phyloP scores from a whole-genome alignment of 2,888 invertebrate species.

The Fissipunctia ypsillon region DNA sequence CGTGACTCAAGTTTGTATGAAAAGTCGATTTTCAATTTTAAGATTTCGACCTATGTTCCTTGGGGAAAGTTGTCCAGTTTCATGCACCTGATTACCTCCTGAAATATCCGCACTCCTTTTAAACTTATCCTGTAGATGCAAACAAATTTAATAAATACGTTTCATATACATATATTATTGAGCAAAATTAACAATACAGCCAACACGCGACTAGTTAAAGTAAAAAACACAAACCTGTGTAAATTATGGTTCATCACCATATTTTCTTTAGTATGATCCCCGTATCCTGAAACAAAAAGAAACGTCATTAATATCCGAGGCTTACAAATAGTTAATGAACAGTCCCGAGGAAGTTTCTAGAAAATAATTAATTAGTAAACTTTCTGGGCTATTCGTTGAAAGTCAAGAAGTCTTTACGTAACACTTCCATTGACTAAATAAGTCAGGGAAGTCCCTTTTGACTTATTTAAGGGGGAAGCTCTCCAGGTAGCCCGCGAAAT shows the following conservation, averaged over 20 bases:
- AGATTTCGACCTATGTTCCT: too few species aligned
- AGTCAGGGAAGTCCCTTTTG: neutral
- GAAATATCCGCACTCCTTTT: too few species aligned
- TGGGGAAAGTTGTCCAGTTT: too few species aligned
- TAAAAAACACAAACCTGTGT: conserved; percentile 81
- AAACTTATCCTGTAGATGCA: too few species aligned
- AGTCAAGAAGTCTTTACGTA: conserved; percentile 16
- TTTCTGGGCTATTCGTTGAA: conserved; percentile 12
- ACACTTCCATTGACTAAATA: conserved; percentile 27
- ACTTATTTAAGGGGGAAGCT: too few species aligned
- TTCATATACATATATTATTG: too few species aligned
- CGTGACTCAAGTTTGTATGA: too few species aligned
- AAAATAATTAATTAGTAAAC: conserved; percentile 32
- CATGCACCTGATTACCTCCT: too few species aligned
- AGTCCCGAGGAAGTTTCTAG: conserved; percentile 8
- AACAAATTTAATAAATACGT: neutral
- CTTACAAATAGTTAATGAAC: conserved; percentile 10
- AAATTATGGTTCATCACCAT: conserved; percentile 89
- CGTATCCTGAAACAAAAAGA: conserved; percentile 85
- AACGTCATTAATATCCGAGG: conserved; percentile 19
- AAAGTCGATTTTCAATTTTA: too few species aligned
- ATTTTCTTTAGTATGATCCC: conserved; percentile 85
- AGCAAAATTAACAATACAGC: neutral
- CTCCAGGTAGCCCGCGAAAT: too few species aligned
- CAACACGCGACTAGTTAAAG: too few species aligned